Percentiles rank a stretch among this genome's conserved stretches.
Conservation (phyloP, 2,888 invertebrate species). For the Stramonita haemastoma region DNA sequence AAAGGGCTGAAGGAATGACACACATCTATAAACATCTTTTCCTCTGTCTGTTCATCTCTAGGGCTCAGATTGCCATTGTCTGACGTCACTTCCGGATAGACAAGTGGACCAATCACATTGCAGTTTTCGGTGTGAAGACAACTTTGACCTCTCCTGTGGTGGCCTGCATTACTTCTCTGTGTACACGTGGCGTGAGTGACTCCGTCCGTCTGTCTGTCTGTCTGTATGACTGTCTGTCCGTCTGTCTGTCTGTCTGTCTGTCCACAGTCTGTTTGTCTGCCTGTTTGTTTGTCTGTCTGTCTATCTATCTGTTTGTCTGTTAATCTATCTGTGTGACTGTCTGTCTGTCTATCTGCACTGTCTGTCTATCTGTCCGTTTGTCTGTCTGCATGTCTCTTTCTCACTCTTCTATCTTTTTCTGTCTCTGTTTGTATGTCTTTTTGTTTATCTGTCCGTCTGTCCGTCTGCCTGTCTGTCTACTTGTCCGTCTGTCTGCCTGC, state of each 20-base stretch:
- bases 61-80: conserved; percentile 18
- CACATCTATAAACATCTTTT: no score
- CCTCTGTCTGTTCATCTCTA: not conserved
- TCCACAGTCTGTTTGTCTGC: not conserved
- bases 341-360: not conserved
- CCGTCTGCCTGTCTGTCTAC: no score
- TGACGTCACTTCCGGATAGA: not conserved
- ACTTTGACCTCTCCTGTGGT: conserved; percentile 5
- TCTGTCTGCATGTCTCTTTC: not conserved
- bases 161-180: not conserved
- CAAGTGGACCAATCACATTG: not conserved
- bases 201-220: not conserved
- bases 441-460: no score
- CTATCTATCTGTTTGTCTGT: not conserved
- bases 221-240: not conserved
- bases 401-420: not conserved
- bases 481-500: no score
- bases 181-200: not conserved
- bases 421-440: no score
- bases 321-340: not conserved
- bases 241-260: not conserved
- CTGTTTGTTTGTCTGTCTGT: not conserved
- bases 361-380: not conserved
- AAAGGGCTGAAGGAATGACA: no score
- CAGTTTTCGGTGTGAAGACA: not conserved